Evolutionary conservation across 2,888 invertebrate species (phyloP).

Genomic region (Trichopoda pennipes): DNA sequence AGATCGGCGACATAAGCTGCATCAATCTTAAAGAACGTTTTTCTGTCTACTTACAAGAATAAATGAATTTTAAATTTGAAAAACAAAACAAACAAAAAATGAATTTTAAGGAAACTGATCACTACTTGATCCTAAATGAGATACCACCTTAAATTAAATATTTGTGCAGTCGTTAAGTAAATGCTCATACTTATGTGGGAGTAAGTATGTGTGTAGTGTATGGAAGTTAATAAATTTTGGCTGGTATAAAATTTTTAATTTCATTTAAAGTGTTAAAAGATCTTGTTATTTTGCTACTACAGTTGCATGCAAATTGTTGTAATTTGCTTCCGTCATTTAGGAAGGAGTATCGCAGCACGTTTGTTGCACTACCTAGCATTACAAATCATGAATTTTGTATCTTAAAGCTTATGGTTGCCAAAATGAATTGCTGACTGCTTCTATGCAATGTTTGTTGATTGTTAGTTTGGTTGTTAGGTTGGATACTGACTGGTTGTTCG

Average conservation of each 20-base stretch:
- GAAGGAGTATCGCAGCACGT: slow-evolving; percentile 47
- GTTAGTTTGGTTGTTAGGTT: neutral
- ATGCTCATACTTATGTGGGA: too few relatives aligned
- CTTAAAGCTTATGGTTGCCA: slow-evolving; percentile 45
- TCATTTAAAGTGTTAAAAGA: slow-evolving; percentile 67
- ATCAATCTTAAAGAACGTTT: too few relatives aligned
- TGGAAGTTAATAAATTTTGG: slow-evolving; percentile 30
- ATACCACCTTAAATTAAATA: too few relatives aligned
- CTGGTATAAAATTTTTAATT: slow-evolving; percentile 66
- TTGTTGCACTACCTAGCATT: slow-evolving; percentile 54
- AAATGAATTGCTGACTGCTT: slow-evolving; percentile 39
- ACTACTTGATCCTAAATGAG: too few relatives aligned
- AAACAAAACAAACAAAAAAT: too few relatives aligned
- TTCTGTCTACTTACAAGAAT: too few relatives aligned
- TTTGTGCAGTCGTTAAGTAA: too few relatives aligned
- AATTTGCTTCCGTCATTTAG: slow-evolving; percentile 61
- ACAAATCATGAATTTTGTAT: slow-evolving; percentile 48
- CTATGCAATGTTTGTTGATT: slow-evolving; percentile 3
- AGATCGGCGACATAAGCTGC: too few relatives aligned
- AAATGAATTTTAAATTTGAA: too few relatives aligned
- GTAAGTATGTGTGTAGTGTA: neutral
- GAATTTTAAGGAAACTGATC: too few relatives aligned
- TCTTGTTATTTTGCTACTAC: slow-evolving; percentile 54
- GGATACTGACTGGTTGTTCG: neutral
- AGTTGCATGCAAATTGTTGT: slow-evolving; percentile 66